Evolutionary conservation across 1,140 invertebrate species (phyloP).

Genomic region (Aethina tumida): DNA sequence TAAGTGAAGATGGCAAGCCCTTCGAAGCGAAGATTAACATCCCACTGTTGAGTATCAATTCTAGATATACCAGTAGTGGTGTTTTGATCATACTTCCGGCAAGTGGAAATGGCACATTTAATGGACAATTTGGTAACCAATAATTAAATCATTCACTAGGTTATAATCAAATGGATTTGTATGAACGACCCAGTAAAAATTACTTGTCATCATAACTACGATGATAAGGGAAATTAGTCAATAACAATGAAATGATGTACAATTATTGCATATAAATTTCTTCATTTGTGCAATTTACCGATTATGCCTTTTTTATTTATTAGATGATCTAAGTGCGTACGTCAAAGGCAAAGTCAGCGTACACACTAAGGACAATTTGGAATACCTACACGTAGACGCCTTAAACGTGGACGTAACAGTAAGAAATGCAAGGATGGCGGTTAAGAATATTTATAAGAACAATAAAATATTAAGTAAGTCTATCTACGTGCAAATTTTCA

Average conservation of each 20-base stretch:
- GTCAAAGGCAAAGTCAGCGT: slow-evolving; percentile 49
- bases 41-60: slow-evolving; percentile 54
- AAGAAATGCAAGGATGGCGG: slow-evolving; percentile 53
- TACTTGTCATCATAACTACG: no score
- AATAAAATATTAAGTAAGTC: slow-evolving; percentile 60
- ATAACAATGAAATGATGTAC: not conserved
- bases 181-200: no score
- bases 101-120: slow-evolving; percentile 59
- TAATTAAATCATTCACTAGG: not conserved
- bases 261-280: not conserved
- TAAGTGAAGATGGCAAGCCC: slow-evolving; percentile 45
- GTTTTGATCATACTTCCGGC: slow-evolving; percentile 61
- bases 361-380: slow-evolving; percentile 36
- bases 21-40: slow-evolving; percentile 56
- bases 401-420: slow-evolving; percentile 51
- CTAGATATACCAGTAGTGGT: slow-evolving; percentile 60
- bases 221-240: no score
- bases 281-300: slow-evolving; percentile 1
- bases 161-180: not conserved
- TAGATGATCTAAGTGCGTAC: slow-evolving; percentile 49
- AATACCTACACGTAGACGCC: slow-evolving; percentile 52
- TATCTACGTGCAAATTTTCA: no score
- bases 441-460: slow-evolving; percentile 57
- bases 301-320: slow-evolving; percentile 20
- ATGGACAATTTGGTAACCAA: slow-evolving; percentile 48